These are phyloP conservation scores for Labroides dimidiatus DNA, from an alignment of 2,797 vertebrate genomes.

Conservation along the genomic window DNA sequence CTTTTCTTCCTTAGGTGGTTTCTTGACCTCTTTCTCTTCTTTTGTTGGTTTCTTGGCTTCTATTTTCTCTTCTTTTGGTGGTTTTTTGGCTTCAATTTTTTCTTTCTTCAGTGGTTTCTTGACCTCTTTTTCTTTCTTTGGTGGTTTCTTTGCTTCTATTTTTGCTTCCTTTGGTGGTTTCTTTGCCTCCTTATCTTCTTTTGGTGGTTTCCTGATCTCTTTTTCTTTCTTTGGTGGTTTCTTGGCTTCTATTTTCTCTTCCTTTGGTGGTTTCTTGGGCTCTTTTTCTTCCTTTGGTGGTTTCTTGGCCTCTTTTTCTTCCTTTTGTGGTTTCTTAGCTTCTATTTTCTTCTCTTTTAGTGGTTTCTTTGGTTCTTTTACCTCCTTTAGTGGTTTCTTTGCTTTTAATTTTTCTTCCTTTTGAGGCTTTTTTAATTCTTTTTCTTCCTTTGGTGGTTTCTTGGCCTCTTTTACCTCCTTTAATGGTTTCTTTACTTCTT, in stretches of 20 bases:
- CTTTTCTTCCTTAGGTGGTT: not conserved
- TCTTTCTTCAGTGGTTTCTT: not conserved
- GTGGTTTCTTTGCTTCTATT: not conserved
- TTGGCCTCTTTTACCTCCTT: not conserved
- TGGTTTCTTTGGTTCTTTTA: not conserved
- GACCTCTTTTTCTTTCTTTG: not conserved
- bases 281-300: not conserved
- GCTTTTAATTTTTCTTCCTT: slow-evolving; percentile 3
- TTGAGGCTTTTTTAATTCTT: too few relatives aligned
- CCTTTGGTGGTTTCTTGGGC: not conserved
- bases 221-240: not conserved
- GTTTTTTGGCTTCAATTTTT: not conserved
- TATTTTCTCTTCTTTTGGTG: not conserved
- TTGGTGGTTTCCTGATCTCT: not conserved
- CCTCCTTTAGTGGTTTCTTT: not conserved
- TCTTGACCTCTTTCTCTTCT: not conserved
- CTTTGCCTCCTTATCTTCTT: not conserved
- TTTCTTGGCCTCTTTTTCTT: not conserved
- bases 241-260: not conserved
- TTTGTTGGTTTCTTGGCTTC: not conserved
- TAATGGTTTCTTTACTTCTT: not conserved
- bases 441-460: not conserved
- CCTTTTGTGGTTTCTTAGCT: not conserved
- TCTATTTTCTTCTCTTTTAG: not conserved
- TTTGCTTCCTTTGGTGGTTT: slow-evolving; percentile 3